Percentiles rank a stretch among this genome's conserved stretches.
phyloP scores from a whole-genome alignment of 1,140 invertebrate genomes.

The Drosophila funebris region DNA sequence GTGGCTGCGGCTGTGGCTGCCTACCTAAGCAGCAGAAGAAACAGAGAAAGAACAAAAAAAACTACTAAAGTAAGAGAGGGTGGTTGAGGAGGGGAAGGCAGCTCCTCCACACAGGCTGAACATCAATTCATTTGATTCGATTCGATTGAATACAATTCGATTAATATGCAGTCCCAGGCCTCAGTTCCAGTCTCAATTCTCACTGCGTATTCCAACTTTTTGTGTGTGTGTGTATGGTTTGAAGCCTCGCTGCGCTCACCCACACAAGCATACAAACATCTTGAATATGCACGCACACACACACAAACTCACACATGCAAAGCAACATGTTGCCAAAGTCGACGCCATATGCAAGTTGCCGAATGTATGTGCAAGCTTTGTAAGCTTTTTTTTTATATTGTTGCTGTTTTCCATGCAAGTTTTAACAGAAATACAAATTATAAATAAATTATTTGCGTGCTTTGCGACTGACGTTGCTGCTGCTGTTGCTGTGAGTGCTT shows the following conservation, averaged over 20 bases:
- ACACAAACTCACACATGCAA: background rate
- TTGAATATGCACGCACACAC: background rate
- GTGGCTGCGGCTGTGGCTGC: background rate
- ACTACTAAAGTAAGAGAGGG: background rate
- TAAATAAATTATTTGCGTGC: constrained; percentile 62
- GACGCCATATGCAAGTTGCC: constrained; percentile 42
- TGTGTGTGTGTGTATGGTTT: constrained; percentile 7
- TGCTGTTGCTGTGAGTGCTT: constrained; percentile 30
- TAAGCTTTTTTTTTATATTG: constrained; percentile 9
- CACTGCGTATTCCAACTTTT: constrained; percentile 1
- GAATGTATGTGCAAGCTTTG: constrained; percentile 41
- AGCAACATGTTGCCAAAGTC: constrained; percentile 58
- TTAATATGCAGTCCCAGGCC: constrained; percentile 68
- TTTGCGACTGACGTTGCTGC: constrained; percentile 50
- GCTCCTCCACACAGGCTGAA: constrained; percentile 29
- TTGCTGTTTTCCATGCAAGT: constrained; percentile 31
- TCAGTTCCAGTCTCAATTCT: constrained; percentile 9
- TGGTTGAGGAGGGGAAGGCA: constrained; percentile 2
- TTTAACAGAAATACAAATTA: constrained; percentile 51
- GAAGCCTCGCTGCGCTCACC: constrained; percentile 7
- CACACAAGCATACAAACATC: background rate
- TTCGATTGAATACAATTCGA: constrained; percentile 66
- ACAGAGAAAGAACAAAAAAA: background rate
- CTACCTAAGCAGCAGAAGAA: constrained; percentile 42
- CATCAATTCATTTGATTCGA: constrained; percentile 69